A percentile compares a stretch with the other conserved stretches of the same genome.
Conservation (phyloP, 2,888 invertebrate genomes). For the Holacanthella duospinosa region DNA sequence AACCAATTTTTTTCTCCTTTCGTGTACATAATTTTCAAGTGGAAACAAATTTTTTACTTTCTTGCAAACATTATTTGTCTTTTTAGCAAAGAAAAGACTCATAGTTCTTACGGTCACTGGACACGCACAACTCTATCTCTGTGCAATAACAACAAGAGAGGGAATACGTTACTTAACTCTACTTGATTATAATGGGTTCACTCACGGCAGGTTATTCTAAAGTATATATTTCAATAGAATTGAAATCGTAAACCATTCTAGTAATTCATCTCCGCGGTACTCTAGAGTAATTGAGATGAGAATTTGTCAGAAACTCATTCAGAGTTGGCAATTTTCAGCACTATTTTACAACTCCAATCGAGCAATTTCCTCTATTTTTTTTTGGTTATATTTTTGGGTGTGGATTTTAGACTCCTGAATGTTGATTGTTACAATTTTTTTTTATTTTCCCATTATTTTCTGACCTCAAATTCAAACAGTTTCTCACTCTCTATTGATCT, state of each 20-base stretch:
- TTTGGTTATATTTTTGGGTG: no score
- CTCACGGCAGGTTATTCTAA: neutral
- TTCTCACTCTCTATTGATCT: no score
- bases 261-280: neutral
- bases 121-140: neutral
- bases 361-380: no score
- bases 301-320: no score
- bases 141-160: neutral
- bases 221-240: neutral
- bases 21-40: neutral
- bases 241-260: neutral
- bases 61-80: neutral
- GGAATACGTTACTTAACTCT: neutral
- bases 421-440: no score
- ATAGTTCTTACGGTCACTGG: neutral
- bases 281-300: neutral
- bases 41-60: neutral
- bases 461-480: no score
- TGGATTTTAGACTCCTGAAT: no score
- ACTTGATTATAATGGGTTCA: slow-evolving; percentile 1
- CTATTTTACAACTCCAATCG: no score
- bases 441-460: no score
- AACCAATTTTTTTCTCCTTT: neutral
- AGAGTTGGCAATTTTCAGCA: no score
- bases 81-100: neutral